A percentile compares a stretch with the other conserved stretches of the same genome.
Evolutionary conservation across 2,797 vertebrate genomes (phyloP).

Genomic region (Natrix natrix): DNA sequence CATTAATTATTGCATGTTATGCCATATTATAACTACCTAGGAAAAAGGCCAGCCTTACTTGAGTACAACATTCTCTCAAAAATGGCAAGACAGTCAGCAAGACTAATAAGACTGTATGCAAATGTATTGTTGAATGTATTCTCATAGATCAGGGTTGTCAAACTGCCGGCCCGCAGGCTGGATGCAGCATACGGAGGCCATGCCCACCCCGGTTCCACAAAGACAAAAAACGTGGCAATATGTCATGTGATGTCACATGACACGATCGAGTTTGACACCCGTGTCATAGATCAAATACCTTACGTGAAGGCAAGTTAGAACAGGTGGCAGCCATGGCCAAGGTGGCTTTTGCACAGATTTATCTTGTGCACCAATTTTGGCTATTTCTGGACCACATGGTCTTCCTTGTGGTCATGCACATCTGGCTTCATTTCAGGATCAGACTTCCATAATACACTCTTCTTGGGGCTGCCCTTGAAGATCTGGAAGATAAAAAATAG

Average conservation of each 20-base stretch:
- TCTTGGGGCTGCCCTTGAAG: background rate
- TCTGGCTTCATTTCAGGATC: background rate
- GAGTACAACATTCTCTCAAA: conserved; percentile 19
- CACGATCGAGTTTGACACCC: background rate
- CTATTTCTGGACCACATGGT: background rate
- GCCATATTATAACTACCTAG: conserved; percentile 33
- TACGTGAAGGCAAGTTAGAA: conserved; percentile 7
- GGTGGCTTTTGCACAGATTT: background rate
- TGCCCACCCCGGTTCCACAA: background rate
- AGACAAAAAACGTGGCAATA: background rate
- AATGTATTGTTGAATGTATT: conserved; percentile 31
- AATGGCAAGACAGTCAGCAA: conserved; percentile 36
- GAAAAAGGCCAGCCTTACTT: conserved; percentile 28
- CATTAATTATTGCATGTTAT: conserved; percentile 13
- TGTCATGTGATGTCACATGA: background rate
- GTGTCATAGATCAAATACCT: conserved; percentile 10
- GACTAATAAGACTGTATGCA: conserved; percentile 8
- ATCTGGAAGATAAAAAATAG: background rate
- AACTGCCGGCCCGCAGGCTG: background rate
- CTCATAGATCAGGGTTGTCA: background rate
- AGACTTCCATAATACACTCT: background rate
- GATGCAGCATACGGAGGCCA: no score
- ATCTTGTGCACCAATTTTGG: background rate
- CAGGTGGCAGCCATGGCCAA: background rate
- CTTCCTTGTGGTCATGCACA: background rate